Base-by-base conservation (phyloP, 2,888 invertebrate species). In the Epinotia brunnichana region DNA sequence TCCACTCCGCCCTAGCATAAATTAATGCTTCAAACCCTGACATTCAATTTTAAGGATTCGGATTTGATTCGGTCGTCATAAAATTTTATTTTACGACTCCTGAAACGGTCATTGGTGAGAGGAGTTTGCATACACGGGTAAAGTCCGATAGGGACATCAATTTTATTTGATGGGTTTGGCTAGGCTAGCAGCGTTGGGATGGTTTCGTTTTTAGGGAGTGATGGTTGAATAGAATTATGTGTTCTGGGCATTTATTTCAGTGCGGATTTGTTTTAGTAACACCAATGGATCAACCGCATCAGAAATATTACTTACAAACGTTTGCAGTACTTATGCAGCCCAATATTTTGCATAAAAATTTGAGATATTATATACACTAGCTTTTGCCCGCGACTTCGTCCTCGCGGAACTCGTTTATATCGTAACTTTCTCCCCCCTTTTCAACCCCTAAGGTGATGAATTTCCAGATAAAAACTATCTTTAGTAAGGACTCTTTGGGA, bases 11-110 rank as follows among this genome's bases (percentile, higher is more conserved):
- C 53, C 35, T 57, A 11, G 67, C 67, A 72, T 72, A 72, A 72
- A 72, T 72, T 72, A 72, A 56, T 57, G 35, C 59, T 48, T 29
- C 48, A 21, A 29, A 15, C 61, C 61, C 67, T 39, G 61, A 48
- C 51, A 68, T 72, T 72, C 72, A 67, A 68, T 70, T 70, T 70
- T 70, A 66, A 66, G 70, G 64, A 66, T 56, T 51, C 61, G 56
- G 60, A 51, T 72, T 72, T 68, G 67, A 72, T 72, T 66, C 54
- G 60, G 61, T 15, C 67, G 53, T 41, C 70, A 70, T 70, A 51
- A 59, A 64, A 68, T 72, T 56, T 67, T 67, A 67, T 67, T 62
- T 72, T 68, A 68, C 48, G 67, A 21, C 21, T 48, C 35, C 35
- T 68, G 61, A 61, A 66, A 59, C 72, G 72, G 54, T 44, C 72